Percentiles rank a stretch among this genome's conserved stretches.
phyloP scores from a whole-genome alignment of 2,888 invertebrate genomes.

The Hipparchia sbordonii region DNA sequence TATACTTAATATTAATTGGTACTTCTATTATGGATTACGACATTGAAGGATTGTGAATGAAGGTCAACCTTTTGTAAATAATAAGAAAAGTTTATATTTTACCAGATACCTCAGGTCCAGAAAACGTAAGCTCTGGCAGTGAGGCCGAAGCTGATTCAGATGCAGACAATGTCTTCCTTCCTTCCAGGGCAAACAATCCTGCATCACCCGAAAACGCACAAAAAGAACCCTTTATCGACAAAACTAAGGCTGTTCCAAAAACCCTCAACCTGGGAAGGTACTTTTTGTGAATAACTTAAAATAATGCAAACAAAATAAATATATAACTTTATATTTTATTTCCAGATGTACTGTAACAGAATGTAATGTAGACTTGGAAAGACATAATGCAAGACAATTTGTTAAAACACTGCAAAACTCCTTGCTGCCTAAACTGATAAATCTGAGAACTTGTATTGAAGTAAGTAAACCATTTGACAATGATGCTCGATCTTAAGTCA shows the following conservation, averaged over 20 bases:
- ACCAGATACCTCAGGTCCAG: slow-evolving; percentile 85
- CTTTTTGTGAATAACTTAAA: background rate
- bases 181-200: slow-evolving; percentile 68
- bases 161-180: slow-evolving; percentile 77
- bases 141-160: slow-evolving; percentile 78
- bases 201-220: slow-evolving; percentile 51
- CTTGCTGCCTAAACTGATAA: slow-evolving; percentile 89
- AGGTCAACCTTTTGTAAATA: background rate
- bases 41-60: no score
- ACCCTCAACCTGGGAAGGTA: slow-evolving; percentile 77
- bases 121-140: slow-evolving; percentile 81
- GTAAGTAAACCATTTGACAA: slow-evolving; percentile 52
- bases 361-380: slow-evolving; percentile 91
- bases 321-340: slow-evolving; percentile 28
- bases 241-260: slow-evolving; percentile 68
- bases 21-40: no score
- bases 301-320: background rate
- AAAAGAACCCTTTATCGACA: slow-evolving; percentile 52
- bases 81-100: background rate
- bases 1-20: no score
- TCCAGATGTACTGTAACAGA: slow-evolving; percentile 78
- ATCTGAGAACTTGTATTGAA: slow-evolving; percentile 91
- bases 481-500: no score
- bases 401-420: slow-evolving; percentile 88
- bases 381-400: slow-evolving; percentile 93